Evolutionary conservation across 2,888 invertebrate species (phyloP).

Genomic region (Brachyptera putata): DNA sequence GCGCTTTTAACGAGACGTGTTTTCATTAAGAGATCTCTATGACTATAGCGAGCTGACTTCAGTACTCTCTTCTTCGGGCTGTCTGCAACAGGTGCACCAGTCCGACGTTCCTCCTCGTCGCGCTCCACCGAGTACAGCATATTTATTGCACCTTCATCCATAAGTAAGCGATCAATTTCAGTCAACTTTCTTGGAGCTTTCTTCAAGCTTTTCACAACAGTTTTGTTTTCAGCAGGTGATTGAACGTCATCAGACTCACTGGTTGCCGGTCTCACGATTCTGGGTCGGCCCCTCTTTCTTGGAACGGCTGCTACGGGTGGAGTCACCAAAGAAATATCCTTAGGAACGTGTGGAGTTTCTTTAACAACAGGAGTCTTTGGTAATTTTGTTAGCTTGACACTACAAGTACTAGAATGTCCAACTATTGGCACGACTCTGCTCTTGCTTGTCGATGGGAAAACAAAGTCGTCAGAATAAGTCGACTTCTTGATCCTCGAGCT

Average conservation of each 20-base stretch:
- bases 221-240: neutral
- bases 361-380: neutral
- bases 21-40: conserved; percentile 50
- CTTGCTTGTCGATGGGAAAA: conserved; percentile 13
- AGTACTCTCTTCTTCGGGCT: conserved; percentile 30
- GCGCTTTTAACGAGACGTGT: conserved; percentile 60
- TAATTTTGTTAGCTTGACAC: neutral
- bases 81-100: conserved; percentile 40
- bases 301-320: neutral
- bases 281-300: neutral
- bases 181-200: conserved; percentile 52
- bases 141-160: conserved; percentile 83
- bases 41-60: conserved; percentile 35
- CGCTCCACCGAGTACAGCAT: conserved; percentile 75
- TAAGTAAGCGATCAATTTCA: conserved; percentile 72
- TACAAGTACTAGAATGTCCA: neutral
- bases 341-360: neutral
- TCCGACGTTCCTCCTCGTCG: conserved; percentile 38
- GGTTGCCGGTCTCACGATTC: neutral
- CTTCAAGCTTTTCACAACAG: conserved; percentile 13
- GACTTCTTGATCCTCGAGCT: conserved; percentile 13
- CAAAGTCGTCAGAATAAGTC: neutral
- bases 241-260: conserved; percentile 2
- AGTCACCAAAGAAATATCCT: neutral
- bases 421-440: conserved; percentile 2